These are phyloP conservation scores for Apteryx owenii DNA, from an alignment of 2,113 vertebrate genomes.

Conservation along the genomic window DNA sequence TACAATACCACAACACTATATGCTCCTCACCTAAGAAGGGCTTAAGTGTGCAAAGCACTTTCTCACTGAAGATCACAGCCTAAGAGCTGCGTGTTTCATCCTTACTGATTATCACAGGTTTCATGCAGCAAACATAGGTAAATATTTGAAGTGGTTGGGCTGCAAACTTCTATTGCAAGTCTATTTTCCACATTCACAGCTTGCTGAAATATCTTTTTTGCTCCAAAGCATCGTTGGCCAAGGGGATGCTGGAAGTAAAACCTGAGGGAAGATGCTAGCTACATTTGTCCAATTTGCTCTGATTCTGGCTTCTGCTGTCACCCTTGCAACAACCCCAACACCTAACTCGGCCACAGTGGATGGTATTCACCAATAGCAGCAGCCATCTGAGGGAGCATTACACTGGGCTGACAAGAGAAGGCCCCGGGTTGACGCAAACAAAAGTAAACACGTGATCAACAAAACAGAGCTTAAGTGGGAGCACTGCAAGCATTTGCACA, in stretches of 20 bases:
- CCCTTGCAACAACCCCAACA: background rate
- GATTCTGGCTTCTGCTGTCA: background rate
- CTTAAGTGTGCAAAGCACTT: background rate
- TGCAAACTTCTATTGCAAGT: background rate
- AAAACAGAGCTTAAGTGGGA: background rate
- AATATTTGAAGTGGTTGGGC: background rate
- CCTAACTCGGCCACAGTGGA: background rate
- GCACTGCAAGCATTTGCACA: background rate
- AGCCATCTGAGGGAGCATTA: background rate
- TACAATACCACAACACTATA: background rate
- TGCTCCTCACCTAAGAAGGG: background rate
- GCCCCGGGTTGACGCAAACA: background rate
- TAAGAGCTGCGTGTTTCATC: background rate
- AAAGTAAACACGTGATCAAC: background rate
- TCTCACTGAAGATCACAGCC: background rate
- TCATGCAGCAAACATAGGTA: background rate
- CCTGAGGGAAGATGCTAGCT: background rate
- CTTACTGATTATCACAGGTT: background rate
- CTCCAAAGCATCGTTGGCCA: background rate
- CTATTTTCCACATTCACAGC: background rate
- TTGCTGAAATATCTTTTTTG: background rate
- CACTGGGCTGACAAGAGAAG: background rate
- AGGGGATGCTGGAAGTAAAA: background rate
- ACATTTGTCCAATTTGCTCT: rapidly evolving
- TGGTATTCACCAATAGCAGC: no score